These are phyloP conservation scores for Amazona vittata DNA, from an alignment of 2,113 vertebrate genomes.

Conservation along the genomic window DNA sequence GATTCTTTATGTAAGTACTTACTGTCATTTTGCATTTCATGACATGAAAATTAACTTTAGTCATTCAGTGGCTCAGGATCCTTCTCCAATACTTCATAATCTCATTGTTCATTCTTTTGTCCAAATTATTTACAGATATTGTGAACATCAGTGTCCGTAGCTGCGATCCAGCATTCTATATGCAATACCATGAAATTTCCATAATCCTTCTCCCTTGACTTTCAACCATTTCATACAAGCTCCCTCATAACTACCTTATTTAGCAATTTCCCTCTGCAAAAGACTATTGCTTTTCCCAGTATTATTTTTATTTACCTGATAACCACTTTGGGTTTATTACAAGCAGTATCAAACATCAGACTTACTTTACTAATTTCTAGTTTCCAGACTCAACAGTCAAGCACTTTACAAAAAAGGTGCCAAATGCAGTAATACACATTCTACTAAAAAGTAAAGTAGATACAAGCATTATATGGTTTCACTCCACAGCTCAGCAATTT, in stretches of 20 bases:
- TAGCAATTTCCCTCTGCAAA: neutral
- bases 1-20: neutral
- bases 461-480: neutral
- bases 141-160: neutral
- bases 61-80: neutral
- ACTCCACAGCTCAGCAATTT: neutral
- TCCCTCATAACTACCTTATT: neutral
- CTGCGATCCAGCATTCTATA: neutral
- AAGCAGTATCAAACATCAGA: neutral
- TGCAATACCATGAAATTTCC: neutral
- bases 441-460: neutral
- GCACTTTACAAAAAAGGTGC: neutral
- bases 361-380: neutral
- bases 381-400: neutral
- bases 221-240: fast-evolving
- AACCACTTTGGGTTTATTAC: neutral
- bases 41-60: neutral
- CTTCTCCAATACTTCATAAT: neutral
- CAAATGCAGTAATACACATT: neutral
- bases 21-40: neutral
- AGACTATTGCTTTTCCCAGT: neutral
- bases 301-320: neutral
- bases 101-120: neutral
- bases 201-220: neutral
- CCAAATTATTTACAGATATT: neutral